These are phyloP conservation scores for Trichogramma evanescens DNA, from an alignment of 2,888 invertebrate species.

Conservation along the genomic window DNA sequence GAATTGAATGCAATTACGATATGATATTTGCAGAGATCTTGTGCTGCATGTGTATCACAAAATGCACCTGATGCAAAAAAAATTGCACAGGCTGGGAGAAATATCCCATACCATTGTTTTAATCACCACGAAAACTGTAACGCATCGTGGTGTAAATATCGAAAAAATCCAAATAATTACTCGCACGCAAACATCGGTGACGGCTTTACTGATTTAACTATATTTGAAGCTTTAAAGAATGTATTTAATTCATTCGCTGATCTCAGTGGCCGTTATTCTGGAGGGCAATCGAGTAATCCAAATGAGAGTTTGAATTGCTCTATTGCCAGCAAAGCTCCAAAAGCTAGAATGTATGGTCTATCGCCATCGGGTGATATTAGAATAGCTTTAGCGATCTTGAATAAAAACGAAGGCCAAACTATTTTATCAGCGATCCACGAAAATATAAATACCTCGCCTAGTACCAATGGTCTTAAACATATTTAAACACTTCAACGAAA, in stretches of 20 bases:
- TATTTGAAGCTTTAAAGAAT: slow-evolving; percentile 19
- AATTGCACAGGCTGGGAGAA: slow-evolving; percentile 20
- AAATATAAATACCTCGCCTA: slow-evolving; percentile 1
- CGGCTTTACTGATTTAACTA: slow-evolving; percentile 18
- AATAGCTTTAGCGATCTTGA: not conserved
- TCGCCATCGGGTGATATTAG: slow-evolving; percentile 7
- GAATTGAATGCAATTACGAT: slow-evolving; percentile 18
- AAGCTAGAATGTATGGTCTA: slow-evolving; percentile 9
- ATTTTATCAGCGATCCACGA: not conserved
- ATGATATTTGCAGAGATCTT: slow-evolving; percentile 21
- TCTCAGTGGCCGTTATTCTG: slow-evolving; percentile 8
- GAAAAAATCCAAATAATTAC: slow-evolving; percentile 18
- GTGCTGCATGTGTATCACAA: slow-evolving; percentile 21
- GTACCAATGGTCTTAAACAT: not conserved
- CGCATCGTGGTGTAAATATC: slow-evolving; percentile 19
- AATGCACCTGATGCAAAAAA: slow-evolving; percentile 13
- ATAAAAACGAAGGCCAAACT: slow-evolving; percentile 7
- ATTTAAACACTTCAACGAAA: not conserved
- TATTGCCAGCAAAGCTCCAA: slow-evolving; percentile 13
- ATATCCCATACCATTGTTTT: slow-evolving; percentile 23
- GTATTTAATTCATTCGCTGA: slow-evolving; percentile 19
- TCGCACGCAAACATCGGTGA: slow-evolving; percentile 19
- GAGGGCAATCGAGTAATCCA: slow-evolving; percentile 13
- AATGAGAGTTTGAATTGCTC: slow-evolving; percentile 10
- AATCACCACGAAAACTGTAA: slow-evolving; percentile 24